Evolutionary conservation across 37 sponge, comb jelly and placozoan genomes (phyloP).

Genomic region (Mnemiopsis leidyi): DNA sequence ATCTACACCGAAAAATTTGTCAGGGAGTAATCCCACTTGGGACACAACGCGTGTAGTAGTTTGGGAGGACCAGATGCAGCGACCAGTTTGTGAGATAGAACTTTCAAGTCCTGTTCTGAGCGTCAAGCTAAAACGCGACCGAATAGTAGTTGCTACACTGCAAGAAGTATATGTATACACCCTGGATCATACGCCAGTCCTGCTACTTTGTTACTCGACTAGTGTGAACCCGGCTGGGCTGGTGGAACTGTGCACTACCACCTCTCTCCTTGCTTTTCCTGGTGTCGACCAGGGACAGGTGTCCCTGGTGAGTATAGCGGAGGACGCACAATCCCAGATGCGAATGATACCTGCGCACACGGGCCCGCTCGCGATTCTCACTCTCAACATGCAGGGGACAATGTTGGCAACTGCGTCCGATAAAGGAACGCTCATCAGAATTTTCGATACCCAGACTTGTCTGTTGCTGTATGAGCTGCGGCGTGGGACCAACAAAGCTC

Average conservation of each 20-base stretch:
- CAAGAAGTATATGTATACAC: slow-evolving; percentile 20
- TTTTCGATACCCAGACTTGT: slow-evolving; percentile 35
- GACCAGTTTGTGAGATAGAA: slow-evolving; percentile 21
- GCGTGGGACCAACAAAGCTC: slow-evolving; percentile 32
- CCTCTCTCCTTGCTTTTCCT: slow-evolving; percentile 18
- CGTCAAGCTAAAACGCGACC: slow-evolving; percentile 20
- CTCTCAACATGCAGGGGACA: slow-evolving; percentile 58
- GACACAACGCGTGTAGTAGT: slow-evolving; percentile 13
- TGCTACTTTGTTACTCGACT: slow-evolving; percentile 39
- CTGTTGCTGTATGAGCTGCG: slow-evolving; percentile 43
- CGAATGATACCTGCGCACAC: slow-evolving; percentile 51
- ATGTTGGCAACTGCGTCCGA: slow-evolving; percentile 59
- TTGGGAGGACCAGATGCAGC: slow-evolving; percentile 63
- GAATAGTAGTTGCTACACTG: slow-evolving; percentile 32
- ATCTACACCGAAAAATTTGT: too few species aligned
- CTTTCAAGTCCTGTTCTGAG: background rate
- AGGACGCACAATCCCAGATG: slow-evolving; percentile 38
- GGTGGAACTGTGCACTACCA: background rate
- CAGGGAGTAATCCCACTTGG: slow-evolving; percentile 10
- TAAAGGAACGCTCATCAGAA: slow-evolving; percentile 50
- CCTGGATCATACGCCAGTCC: background rate
- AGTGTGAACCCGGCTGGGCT: background rate
- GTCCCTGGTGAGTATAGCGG: slow-evolving; percentile 36
- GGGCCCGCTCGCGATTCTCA: background rate
- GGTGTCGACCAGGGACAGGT: slow-evolving; percentile 44